These are phyloP conservation scores for Drosophila ohnishii DNA, from an alignment of 1,140 invertebrate genomes.

Conservation along the genomic window DNA sequence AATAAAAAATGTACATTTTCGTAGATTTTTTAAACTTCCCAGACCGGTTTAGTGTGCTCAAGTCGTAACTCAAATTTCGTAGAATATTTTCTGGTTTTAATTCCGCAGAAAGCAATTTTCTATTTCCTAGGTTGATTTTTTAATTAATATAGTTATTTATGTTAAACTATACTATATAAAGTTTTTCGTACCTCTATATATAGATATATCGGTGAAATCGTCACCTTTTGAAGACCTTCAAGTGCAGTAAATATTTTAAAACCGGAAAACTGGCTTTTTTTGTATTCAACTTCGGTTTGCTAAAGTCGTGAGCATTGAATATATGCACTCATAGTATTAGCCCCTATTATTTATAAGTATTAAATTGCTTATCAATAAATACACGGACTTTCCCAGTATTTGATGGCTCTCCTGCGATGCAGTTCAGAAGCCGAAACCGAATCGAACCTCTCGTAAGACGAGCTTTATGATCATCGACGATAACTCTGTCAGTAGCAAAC, in stretches of 20 bases:
- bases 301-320: conserved; percentile 7
- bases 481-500: conserved; percentile 25
- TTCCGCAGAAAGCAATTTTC: background rate
- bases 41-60: conserved; percentile 11
- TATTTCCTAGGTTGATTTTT: background rate
- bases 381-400: conserved; percentile 10
- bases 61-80: background rate
- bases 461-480: conserved; percentile 1
- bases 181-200: background rate
- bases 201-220: background rate
- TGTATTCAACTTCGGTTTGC: conserved; percentile 12
- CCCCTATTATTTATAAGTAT: conserved; percentile 2
- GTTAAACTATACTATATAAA: background rate
- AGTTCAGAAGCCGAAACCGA: background rate
- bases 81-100: conserved; percentile 14
- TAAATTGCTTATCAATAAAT: conserved; percentile 31
- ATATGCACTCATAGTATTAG: background rate
- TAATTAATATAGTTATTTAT: background rate
- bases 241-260: background rate
- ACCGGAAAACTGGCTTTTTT: conserved; percentile 17
- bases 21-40: background rate
- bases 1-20: background rate
- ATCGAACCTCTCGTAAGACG: background rate
- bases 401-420: conserved; percentile 17
- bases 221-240: conserved; percentile 4